phyloP scores from a whole-genome alignment of 2,797 vertebrate genomes.

The Labroides dimidiatus region DNA sequence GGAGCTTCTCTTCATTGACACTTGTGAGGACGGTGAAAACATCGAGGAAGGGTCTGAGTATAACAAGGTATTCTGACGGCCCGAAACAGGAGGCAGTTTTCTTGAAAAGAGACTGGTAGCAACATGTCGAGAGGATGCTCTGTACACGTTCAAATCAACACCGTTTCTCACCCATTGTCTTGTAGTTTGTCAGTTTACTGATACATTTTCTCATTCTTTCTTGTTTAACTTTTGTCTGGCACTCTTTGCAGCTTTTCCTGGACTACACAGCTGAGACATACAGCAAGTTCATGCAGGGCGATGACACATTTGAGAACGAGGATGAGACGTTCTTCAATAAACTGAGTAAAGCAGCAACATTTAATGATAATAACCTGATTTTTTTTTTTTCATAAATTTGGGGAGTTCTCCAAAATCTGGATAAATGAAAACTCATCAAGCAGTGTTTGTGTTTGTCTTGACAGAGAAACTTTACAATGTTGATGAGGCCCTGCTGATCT shows the following conservation, averaged over 20 bases:
- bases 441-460: constrained; percentile 26
- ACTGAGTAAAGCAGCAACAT: constrained; percentile 85
- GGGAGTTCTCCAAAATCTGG: too few species aligned
- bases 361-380: neutral
- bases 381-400: neutral
- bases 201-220: neutral
- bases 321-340: constrained; percentile 85
- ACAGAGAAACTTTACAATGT: constrained; percentile 88
- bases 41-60: constrained; percentile 89
- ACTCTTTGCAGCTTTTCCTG: constrained; percentile 85
- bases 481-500: constrained; percentile 86
- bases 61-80: constrained; percentile 85
- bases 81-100: neutral
- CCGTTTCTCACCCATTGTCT: too few species aligned
- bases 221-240: neutral
- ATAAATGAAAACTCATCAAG: neutral
- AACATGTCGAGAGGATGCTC: neutral
- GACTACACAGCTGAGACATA: constrained; percentile 91
- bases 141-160: neutral
- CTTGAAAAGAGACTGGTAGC: neutral
- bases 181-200: neutral
- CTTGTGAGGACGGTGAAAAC: constrained; percentile 82
- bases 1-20: constrained; percentile 87
- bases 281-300: constrained; percentile 91
- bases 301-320: constrained; percentile 90